A percentile compares a stretch with the other conserved stretches of the same genome.
Evolutionary conservation across 2,797 vertebrate species (phyloP).

Genomic region (Botia kubotai): DNA sequence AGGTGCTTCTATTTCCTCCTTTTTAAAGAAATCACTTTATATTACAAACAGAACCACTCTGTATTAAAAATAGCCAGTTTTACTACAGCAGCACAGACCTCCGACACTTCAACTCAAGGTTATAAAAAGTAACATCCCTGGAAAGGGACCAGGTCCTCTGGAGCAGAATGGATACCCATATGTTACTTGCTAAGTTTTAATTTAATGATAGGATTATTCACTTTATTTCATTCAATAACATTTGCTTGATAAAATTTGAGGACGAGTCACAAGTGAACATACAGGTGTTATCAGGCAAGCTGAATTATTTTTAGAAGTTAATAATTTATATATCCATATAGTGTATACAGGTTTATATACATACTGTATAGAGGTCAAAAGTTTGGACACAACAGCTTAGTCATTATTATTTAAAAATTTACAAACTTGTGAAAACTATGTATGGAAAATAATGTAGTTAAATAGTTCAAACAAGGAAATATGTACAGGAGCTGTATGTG

Average conservation of each 20-base stretch:
- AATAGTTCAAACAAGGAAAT: neutral
- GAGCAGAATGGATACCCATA: constrained; percentile 42
- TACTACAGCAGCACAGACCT: constrained; percentile 25
- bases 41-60: constrained; percentile 15
- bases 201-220: constrained; percentile 54
- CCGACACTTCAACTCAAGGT: constrained; percentile 43
- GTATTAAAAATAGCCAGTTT: constrained; percentile 10
- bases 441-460: neutral
- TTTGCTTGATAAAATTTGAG: constrained; percentile 23
- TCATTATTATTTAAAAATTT: neutral
- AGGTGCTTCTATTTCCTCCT: constrained; percentile 21
- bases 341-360: too few relatives aligned
- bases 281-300: too few relatives aligned
- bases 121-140: constrained; percentile 50
- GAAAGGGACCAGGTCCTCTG: constrained; percentile 44
- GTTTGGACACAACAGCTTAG: constrained; percentile 1
- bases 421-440: neutral
- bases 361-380: neutral
- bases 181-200: constrained; percentile 50
- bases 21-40: constrained; percentile 11
- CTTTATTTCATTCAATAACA: constrained; percentile 24
- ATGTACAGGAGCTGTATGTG: too few relatives aligned
- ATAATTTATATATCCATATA: neutral
- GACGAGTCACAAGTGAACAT: too few relatives aligned
- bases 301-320: neutral